Evolutionary conservation across 2,113 vertebrate genomes (phyloP), one percentile per base, ranked within the genome.

Genomic region (Bolborhynchus lineola): DNA sequence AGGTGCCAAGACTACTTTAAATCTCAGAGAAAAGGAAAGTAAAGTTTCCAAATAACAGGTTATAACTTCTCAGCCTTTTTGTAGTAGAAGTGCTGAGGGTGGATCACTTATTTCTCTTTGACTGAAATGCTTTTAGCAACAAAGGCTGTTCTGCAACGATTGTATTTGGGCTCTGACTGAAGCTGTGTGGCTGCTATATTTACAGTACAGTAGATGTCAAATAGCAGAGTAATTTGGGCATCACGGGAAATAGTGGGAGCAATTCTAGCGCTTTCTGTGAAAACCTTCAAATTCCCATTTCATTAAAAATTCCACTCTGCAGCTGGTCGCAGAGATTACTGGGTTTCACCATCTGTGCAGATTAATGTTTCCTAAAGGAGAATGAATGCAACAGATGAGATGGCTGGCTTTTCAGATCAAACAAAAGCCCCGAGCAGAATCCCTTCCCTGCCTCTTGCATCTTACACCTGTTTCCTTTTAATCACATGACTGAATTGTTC

Each of bases 291-390:
- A 98, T 98, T 98, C 94, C 96, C 97, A 98, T 98, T 98, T 98
- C 98, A 98, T 98, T 98, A 98, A 98, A 98, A 98, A 98, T 97
- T 97, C 97, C 92, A 70, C 80, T 97, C 95, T 97, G 96, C 98
- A 98, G 97, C 98, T 98, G 98, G 98, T 97, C 97, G 96, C 93
- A 93, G 97, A 98, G 98, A 98, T 98, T 98, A 98, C 97, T 95
- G 86, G 95, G 97, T 96, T 97, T 96, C 96, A 97, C 98, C 98
- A 98, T 98, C 98, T 98, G 98, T 98, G 98, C 92, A 55, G 98
- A 98, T 98, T 98, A 98, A 98, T 98, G 98, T 98, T 98, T 97
- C 95, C 97, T 97, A 97, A 98, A 94, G 96, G 92, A 86, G 96
- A 86, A 74, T 23, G 88, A 86, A n/a, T 62, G 95, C 92, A 95